Evolutionary conservation across 30 jellyfish, hydroid and myxozoan species (phyloP), one percentile per base, ranked within the genome.

Genomic region (Sanderia malayensis): DNA sequence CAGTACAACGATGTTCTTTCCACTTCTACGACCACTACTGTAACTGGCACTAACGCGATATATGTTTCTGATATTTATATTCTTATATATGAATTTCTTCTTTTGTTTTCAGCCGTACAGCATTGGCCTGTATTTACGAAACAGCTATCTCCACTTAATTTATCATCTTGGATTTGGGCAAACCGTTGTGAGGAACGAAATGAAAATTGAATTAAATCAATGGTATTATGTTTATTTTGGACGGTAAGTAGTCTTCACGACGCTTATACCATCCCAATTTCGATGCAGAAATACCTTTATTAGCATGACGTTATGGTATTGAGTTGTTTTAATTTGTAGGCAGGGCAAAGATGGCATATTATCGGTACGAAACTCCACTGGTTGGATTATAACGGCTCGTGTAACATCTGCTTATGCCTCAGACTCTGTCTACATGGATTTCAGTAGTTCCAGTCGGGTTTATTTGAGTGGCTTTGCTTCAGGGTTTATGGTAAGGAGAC

Each of bases 391-490:
- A 27, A 4, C 86, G 0, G 71, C 60, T 33, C 94, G 74, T 24
- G 89, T 53, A 1, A 71, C 24, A 30, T 78, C 89, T 18, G 60
- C 66, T 15, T 62, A 82, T 31, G 18, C 86, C 18, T 69, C 46
- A 22, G 84, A 82, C 62, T 70, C 94, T 13, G 58, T 41, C 7
- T 46, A 83, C 22, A 82, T 82, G 81, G 94, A 62, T n/a, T 70
- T 74, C 34, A 6, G 81, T 4, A 57, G 85, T 2, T 29, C 73
- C 66, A 92, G 98, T 46, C 88, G 84, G 41, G 76, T 94, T 31
- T 92, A 84, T 69, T 70, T 92, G 41, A 84, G 74, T 18, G 98
- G 98, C 0, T 92, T 92, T 64, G 85, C 89, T 2, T 63, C 76
- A 29, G 95, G 95, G 28, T 46, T 84, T 47, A 92, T 92, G 98